Conservation (phyloP, 2,888 invertebrate species). For the Amphipyra berbera region DNA sequence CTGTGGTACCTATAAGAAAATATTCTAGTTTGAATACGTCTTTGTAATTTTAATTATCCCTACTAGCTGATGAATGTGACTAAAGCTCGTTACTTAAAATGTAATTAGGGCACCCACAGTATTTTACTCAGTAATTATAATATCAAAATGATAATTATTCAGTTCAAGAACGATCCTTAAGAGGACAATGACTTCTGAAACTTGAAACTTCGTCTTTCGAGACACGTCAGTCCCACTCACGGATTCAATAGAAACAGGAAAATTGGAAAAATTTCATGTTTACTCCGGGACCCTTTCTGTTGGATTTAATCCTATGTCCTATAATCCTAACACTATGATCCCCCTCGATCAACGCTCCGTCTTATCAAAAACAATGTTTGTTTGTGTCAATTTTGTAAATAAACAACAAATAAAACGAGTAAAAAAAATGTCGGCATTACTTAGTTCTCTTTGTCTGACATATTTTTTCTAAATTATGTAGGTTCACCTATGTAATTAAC, state of each 20-base stretch:
- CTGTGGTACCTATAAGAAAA: too few species aligned
- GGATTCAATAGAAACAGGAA: neutral
- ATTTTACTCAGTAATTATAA: conserved; percentile 11
- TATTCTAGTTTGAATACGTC: neutral
- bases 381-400: neutral
- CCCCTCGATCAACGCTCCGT: conserved; percentile 2
- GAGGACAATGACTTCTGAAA: conserved; percentile 3
- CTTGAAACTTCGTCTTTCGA: neutral
- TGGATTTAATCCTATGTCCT: conserved; percentile 3
- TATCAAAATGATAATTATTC: conserved; percentile 1
- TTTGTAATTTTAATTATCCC: neutral
- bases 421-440: too few species aligned
- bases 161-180: conserved; percentile 1
- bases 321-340: conserved; percentile 1
- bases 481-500: too few species aligned
- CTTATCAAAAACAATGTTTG: neutral
- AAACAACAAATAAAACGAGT: too few species aligned
- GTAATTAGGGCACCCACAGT: neutral
- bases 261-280: conserved; percentile 15
- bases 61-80: neutral
- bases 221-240: neutral
- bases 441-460: too few species aligned
- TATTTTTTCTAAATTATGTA: too few species aligned
- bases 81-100: too few species aligned
- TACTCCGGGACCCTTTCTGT: neutral